These are phyloP conservation scores for Eupithecia insigniata DNA, from an alignment of 2,888 invertebrate species.

Conservation along the genomic window DNA sequence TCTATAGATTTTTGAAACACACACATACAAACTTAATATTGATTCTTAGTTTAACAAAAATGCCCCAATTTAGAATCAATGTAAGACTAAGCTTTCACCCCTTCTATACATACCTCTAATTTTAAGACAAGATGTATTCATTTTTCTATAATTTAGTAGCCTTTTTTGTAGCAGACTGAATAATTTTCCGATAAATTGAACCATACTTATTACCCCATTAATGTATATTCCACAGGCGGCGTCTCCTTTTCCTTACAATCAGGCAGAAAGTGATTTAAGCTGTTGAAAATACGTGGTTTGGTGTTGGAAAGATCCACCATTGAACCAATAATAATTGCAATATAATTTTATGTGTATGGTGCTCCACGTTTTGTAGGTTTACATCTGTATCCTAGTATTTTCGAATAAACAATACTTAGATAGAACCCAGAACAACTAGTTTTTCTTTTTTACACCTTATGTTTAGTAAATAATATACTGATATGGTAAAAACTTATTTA, in stretches of 20 bases:
- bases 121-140: conserved; percentile 58
- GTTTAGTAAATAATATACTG: background rate
- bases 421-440: conserved; percentile 49
- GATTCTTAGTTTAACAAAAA: conserved; percentile 29
- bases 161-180: conserved; percentile 33
- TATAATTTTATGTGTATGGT: conserved; percentile 79
- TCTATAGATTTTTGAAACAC: conserved; percentile 27
- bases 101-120: conserved; percentile 62
- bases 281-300: background rate
- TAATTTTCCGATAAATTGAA: conserved; percentile 13
- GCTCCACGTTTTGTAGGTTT: conserved; percentile 79
- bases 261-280: background rate
- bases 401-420: conserved; percentile 77
- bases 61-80: conserved; percentile 57
- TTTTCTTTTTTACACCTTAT: background rate
- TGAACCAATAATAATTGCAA: conserved; percentile 63
- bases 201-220: background rate
- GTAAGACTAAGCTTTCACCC: conserved; percentile 69
- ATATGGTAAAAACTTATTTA: conserved; percentile 8
- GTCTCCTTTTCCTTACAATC: background rate
- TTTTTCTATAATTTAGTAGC: conserved; percentile 51
- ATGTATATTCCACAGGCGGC: background rate
- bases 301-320: background rate
- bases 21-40: background rate
- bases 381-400: conserved; percentile 79